These are phyloP conservation scores for Drosophila tanythrix DNA, from an alignment of 2,888 invertebrate genomes.

Conservation along the genomic window DNA sequence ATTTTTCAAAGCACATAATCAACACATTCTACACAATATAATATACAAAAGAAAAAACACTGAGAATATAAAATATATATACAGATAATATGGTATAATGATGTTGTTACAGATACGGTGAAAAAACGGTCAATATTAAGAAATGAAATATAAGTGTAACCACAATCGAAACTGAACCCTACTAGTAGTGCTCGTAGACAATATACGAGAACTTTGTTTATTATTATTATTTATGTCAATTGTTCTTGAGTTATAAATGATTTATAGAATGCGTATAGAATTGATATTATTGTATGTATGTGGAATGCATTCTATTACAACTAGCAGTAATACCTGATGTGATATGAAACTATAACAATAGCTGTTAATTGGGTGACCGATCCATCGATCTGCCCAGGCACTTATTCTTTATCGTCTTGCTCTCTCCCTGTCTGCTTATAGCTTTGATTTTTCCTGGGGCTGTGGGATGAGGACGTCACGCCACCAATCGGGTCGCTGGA, in stretches of 20 bases:
- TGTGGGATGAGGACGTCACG: slow-evolving; percentile 85
- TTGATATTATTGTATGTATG: not conserved
- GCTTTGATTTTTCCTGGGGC: slow-evolving; percentile 78
- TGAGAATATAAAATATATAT: not conserved
- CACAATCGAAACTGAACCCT: slow-evolving; percentile 4
- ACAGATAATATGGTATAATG: not conserved
- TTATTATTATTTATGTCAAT: not conserved
- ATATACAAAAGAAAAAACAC: not conserved
- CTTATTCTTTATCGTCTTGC: slow-evolving; percentile 35
- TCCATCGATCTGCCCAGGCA: slow-evolving; percentile 52
- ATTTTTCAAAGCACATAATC: not conserved
- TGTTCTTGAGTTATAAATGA: not conserved
- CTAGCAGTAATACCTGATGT: slow-evolving; percentile 40
- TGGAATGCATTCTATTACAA: slow-evolving; percentile 24
- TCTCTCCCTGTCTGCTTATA: slow-evolving; percentile 40
- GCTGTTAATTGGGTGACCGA: slow-evolving; percentile 2
- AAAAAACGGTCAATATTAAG: not conserved
- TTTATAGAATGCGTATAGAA: not conserved
- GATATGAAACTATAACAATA: slow-evolving; percentile 39
- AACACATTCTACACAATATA: not conserved
- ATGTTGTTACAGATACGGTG: not conserved
- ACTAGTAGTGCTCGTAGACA: not conserved
- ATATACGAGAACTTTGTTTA: not conserved
- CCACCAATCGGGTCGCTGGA: slow-evolving; percentile 92
- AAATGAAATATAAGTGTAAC: not conserved